Evolutionary conservation across 2,797 vertebrate genomes (phyloP).

Genomic region (Neostethus bicornis): DNA sequence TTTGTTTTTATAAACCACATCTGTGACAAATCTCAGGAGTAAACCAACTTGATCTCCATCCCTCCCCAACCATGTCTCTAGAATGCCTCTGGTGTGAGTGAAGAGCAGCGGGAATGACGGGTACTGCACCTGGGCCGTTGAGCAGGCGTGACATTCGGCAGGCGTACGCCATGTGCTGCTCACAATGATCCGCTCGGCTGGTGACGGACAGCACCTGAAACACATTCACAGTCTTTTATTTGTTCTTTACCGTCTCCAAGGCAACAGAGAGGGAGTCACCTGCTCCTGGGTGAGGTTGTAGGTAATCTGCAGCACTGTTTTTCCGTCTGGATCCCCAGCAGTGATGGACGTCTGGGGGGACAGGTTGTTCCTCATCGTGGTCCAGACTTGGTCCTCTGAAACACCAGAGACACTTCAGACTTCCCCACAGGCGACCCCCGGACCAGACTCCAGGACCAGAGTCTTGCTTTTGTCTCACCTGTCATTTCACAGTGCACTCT

Average conservation of each 20-base stretch:
- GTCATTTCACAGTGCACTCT: constrained; percentile 94
- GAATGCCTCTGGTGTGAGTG: too few relatives aligned
- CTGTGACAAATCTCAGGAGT: too few relatives aligned
- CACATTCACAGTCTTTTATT: too few relatives aligned
- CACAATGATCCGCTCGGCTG: constrained; percentile 88
- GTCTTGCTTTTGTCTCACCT: constrained; percentile 85
- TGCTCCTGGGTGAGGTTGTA: constrained; percentile 87
- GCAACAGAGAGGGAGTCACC: too few relatives aligned
- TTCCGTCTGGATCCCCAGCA: constrained; percentile 74
- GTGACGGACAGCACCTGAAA: constrained; percentile 87
- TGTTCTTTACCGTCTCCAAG: too few relatives aligned
- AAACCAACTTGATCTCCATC: too few relatives aligned
- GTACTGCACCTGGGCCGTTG: constrained; percentile 89
- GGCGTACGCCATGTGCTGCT: constrained; percentile 90
- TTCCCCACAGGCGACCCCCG: too few relatives aligned
- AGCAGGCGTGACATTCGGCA: constrained; percentile 93
- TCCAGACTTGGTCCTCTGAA: constrained; percentile 93
- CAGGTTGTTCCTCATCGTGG: constrained; percentile 88
- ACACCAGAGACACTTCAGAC: constrained; percentile 19
- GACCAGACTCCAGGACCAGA: too few relatives aligned
- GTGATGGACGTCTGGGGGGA: constrained; percentile 84
- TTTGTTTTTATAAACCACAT: too few relatives aligned
- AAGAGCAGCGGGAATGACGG: too few relatives aligned
- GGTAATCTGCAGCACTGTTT: constrained; percentile 82
- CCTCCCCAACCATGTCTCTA: too few relatives aligned